These are phyloP conservation scores for Columba guinea DNA, from an alignment of 2,797 vertebrate species.

Conservation along the genomic window DNA sequence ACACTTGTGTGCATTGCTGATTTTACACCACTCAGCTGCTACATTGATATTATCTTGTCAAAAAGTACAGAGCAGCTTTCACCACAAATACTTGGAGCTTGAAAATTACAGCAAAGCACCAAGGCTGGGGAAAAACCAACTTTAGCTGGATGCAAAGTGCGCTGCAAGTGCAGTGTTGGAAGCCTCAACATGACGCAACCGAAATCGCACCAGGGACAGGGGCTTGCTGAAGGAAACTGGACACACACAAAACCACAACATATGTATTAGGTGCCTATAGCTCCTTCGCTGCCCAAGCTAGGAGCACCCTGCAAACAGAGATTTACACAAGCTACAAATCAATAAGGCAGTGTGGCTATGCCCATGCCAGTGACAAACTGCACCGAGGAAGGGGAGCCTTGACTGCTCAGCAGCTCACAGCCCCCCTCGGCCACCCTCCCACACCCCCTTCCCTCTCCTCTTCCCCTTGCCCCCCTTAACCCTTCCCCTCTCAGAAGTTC, in stretches of 20 bases:
- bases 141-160: slow-evolving; percentile 48
- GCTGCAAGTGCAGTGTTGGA: background rate
- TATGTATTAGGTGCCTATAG: background rate
- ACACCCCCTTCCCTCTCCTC: background rate
- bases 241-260: background rate
- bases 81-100: background rate
- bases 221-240: background rate
- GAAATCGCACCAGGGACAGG: background rate
- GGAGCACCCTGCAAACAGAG: background rate
- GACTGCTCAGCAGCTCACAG: background rate
- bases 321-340: background rate
- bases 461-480: background rate
- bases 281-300: background rate
- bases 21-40: slow-evolving; percentile 33
- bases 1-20: background rate
- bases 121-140: slow-evolving; percentile 58
- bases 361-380: background rate
- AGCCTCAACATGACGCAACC: slow-evolving; percentile 42
- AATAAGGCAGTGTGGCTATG: background rate
- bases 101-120: slow-evolving; percentile 16
- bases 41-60: slow-evolving; percentile 15
- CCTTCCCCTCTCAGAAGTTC: background rate
- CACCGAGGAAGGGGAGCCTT: background rate
- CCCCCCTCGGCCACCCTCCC: background rate
- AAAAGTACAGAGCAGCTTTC: slow-evolving; percentile 46